A percentile compares a stretch with the other conserved stretches of the same genome.
Conservation (phyloP, 2,888 invertebrate species). For the Celastrina argiolus region DNA sequence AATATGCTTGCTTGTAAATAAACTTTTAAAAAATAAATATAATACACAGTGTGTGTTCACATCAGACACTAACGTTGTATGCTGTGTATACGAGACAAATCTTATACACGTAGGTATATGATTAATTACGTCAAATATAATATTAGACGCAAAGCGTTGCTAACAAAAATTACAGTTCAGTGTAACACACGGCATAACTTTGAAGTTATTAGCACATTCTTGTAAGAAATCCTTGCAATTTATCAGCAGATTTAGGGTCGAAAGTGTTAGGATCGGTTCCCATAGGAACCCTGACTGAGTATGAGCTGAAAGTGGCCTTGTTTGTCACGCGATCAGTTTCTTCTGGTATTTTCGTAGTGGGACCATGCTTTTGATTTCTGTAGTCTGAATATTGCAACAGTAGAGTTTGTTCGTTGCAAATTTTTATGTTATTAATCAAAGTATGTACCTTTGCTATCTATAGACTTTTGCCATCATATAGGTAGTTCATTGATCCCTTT, state of each 20-base stretch:
- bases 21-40: no score
- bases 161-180: conserved; percentile 24
- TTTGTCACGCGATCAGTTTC: conserved; percentile 56
- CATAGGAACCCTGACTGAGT: conserved; percentile 56
- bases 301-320: conserved; percentile 35
- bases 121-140: background rate
- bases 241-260: conserved; percentile 41
- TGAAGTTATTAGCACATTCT: conserved; percentile 51
- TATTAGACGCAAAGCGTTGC: background rate
- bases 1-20: no score
- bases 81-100: no score
- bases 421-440: no score
- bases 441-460: no score
- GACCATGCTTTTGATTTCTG: conserved; percentile 33
- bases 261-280: conserved; percentile 44
- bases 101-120: no score
- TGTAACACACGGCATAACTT: conserved; percentile 34
- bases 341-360: conserved; percentile 42
- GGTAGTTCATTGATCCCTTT: no score
- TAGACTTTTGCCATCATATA: no score
- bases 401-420: no score
- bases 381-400: background rate
- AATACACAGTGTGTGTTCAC: no score
- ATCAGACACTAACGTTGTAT: no score
- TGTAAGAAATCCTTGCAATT: conserved; percentile 45